Percentiles rank a stretch among this genome's conserved stretches.
Conservation (phyloP, 2,113 vertebrate species). For the Gasterosteus nipponicus region DNA sequence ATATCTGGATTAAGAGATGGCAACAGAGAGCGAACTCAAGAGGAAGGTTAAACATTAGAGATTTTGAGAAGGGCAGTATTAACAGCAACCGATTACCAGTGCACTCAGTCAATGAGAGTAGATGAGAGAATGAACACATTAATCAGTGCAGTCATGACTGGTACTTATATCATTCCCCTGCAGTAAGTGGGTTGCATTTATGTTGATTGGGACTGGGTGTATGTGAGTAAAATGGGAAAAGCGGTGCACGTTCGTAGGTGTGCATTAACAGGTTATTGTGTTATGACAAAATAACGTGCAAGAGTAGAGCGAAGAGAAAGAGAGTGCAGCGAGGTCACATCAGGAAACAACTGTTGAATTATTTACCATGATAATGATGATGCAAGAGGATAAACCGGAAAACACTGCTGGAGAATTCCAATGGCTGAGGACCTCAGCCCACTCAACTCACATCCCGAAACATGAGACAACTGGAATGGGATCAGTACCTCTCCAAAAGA, state of each 20-base stretch:
- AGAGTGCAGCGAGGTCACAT: constrained; percentile 18
- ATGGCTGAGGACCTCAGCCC: constrained; percentile 30
- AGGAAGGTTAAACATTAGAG: constrained; percentile 26
- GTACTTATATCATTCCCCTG: constrained; percentile 58
- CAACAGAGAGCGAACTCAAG: too few species aligned
- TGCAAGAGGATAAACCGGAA: constrained; percentile 41
- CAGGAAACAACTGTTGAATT: constrained; percentile 36
- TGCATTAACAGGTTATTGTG: constrained; percentile 33
- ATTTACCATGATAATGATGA: constrained; percentile 52
- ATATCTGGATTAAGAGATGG: too few species aligned
- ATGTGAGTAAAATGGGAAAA: constrained; percentile 48
- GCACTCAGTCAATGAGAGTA: constrained; percentile 57
- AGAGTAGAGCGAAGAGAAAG: neutral
- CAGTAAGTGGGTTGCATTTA: constrained; percentile 69
- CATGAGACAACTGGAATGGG: constrained; percentile 44
- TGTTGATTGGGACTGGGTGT: constrained; percentile 40
- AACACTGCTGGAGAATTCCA: constrained; percentile 35
- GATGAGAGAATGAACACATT: constrained; percentile 72
- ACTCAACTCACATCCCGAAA: constrained; percentile 41
- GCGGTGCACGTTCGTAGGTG: constrained; percentile 29
- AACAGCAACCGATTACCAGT: constrained; percentile 71
- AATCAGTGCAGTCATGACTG: constrained; percentile 75
- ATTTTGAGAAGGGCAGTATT: constrained; percentile 44
- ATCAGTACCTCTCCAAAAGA: constrained; percentile 54
- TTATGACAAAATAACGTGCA: constrained; percentile 23